Percentiles rank a stretch among this genome's conserved stretches.
Evolutionary conservation across 2,888 invertebrate species (phyloP).

Genomic region (Cerastis leucographa): DNA sequence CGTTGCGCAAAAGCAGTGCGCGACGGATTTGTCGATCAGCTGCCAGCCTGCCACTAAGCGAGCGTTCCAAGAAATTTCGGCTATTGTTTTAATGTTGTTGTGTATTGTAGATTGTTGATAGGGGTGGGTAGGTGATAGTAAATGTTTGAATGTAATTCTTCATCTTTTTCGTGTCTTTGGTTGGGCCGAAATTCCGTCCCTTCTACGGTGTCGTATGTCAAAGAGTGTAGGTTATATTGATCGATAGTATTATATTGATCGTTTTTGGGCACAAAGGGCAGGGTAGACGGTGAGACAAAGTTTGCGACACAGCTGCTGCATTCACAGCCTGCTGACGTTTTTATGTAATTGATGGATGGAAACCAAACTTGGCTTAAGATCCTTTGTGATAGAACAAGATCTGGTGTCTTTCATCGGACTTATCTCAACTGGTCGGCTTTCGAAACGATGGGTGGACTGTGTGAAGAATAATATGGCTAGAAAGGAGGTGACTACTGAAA

Average conservation of each 20-base stretch:
- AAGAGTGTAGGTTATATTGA: neutral
- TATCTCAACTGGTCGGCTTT: neutral
- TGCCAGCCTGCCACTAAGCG: constrained; percentile 70
- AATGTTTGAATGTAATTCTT: neutral
- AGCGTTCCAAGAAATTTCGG: constrained; percentile 58
- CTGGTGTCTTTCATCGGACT: neutral
- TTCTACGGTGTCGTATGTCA: neutral
- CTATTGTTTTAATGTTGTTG: constrained; percentile 59
- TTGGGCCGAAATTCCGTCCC: neutral
- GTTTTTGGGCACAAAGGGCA: neutral
- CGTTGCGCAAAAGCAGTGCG: constrained; percentile 63
- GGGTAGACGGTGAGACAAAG: neutral
- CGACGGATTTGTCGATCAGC: constrained; percentile 73
- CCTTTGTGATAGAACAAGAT: neutral
- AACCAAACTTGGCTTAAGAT: neutral
- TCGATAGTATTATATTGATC: no score
- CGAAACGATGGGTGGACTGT: no score
- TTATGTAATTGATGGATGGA: neutral
- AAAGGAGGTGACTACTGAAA: no score
- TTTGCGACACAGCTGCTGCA: neutral
- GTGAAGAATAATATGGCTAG: no score
- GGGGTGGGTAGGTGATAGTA: neutral
- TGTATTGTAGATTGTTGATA: constrained; percentile 10
- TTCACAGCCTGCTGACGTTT: neutral
- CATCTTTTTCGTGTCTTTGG: neutral